Base-by-base conservation (phyloP, 2,113 vertebrate species). In the Pagrus major region DNA sequence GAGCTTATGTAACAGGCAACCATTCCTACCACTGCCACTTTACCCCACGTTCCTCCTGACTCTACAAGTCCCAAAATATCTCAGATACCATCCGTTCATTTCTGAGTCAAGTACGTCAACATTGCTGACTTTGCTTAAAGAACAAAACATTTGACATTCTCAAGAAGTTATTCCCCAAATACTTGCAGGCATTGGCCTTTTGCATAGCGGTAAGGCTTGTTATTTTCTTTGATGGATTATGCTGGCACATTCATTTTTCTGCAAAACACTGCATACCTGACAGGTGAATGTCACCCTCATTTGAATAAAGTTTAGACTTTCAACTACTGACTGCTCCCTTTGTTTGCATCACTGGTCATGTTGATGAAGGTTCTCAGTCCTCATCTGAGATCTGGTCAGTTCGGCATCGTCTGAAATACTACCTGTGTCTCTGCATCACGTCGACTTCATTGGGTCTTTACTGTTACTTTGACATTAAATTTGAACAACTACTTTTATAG, bases 21-120 rank as follows among this genome's bases (percentile, higher is more conserved):
- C 70, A 37, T 18, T 58, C 42, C 35, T 9, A n/a, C 58, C 27
- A 39, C 44, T 6, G 35, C 52, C 9, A 0, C 46, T 35, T 29
- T 25, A 41, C 3, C 33, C 46, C n/a, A 18, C 23, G 12, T 52
- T 35, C 29, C 56, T 39, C 47, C 65, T 67, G 46, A 71, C 59
- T 72, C 16, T 72, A 29, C 85, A 44, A 9, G 44, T 90, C 83
- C 70, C 33, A 75, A 79, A 90, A 90, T 91, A 93, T 75, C 83
- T 82, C 66, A 84, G 55, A 84, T 72, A 67, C 69, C 71, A 74
- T 74, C 39, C 54, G 65, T 79, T 84, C 75, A 86, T 60, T 21
- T 52, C 44, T 54, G 35, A 72, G 52, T 66, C 10, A 35, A 46
- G 12, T 31, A n/a, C 27, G 27, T 68, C 55, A 54, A 29, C 51